Percentiles rank a stretch among this genome's conserved stretches.
These are phyloP conservation scores for Erethizon dorsatum DNA, from an alignment of 2,797 vertebrate genomes.

Conservation along the genomic window DNA sequence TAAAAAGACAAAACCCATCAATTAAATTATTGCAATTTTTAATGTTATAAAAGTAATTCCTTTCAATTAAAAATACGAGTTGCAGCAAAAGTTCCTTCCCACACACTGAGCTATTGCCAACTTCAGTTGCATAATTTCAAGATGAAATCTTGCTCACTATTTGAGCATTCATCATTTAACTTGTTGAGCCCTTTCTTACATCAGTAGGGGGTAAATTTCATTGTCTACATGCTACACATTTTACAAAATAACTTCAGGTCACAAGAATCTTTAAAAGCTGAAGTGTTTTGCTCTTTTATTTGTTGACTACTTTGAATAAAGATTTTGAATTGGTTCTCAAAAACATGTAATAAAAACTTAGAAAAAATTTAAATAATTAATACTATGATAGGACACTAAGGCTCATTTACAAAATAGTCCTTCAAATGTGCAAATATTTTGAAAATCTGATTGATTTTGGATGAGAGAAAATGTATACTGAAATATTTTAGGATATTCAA, in stretches of 20 bases:
- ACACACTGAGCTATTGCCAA: background rate
- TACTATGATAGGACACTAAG: background rate
- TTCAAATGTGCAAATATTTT: background rate
- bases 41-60: slow-evolving; percentile 40
- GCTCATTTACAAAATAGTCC: slow-evolving; percentile 19
- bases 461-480: background rate
- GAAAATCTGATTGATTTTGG: slow-evolving; percentile 17
- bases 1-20: slow-evolving; percentile 4
- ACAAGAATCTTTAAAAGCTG: slow-evolving; percentile 21
- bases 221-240: background rate
- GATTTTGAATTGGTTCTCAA: slow-evolving; percentile 37
- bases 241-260: background rate
- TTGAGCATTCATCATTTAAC: slow-evolving; percentile 36
- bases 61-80: slow-evolving; percentile 23
- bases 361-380: background rate
- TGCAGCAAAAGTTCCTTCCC: background rate
- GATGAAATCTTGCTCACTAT: background rate
- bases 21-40: slow-evolving; percentile 43
- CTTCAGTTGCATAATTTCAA: background rate
- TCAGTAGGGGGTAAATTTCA: slow-evolving; percentile 39
- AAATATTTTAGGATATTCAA: background rate
- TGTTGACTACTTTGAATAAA: slow-evolving; percentile 50
- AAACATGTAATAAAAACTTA: background rate
- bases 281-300: background rate
- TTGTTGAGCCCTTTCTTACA: background rate